Conservation (phyloP, 1,140 invertebrate species). For the Capitella teleta region DNA sequence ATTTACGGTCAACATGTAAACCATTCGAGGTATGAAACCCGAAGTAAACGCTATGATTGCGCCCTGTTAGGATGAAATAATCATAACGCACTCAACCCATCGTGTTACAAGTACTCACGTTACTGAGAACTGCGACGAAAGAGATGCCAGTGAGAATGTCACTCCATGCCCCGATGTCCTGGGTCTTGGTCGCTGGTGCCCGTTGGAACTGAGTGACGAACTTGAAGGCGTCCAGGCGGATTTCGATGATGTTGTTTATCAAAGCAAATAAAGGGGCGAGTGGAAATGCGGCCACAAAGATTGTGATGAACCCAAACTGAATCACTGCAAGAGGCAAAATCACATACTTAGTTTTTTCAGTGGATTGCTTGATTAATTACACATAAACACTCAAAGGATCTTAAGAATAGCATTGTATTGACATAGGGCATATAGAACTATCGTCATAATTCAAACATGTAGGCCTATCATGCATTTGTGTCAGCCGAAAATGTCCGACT, state of each 20-base stretch:
- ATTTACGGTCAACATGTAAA: constrained; percentile 58
- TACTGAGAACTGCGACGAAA: constrained; percentile 12
- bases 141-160: background rate
- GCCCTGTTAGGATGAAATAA: constrained; percentile 53
- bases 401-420: background rate
- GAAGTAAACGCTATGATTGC: constrained; percentile 88
- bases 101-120: constrained; percentile 4
- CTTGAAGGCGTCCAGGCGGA: constrained; percentile 69
- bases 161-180: constrained; percentile 62
- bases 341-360: background rate
- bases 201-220: constrained; percentile 64
- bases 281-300: constrained; percentile 75
- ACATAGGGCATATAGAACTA: background rate
- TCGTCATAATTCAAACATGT: background rate
- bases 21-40: constrained; percentile 73
- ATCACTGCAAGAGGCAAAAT: constrained; percentile 35
- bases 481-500: background rate
- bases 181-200: constrained; percentile 74
- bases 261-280: constrained; percentile 71
- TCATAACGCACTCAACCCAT: constrained; percentile 4
- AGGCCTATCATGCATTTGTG: background rate
- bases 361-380: background rate
- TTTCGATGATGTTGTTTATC: constrained; percentile 73
- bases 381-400: background rate
- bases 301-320: constrained; percentile 75